phyloP scores from a whole-genome alignment of 1,140 invertebrate genomes.

The Meloidogyne floridensis region DNA sequence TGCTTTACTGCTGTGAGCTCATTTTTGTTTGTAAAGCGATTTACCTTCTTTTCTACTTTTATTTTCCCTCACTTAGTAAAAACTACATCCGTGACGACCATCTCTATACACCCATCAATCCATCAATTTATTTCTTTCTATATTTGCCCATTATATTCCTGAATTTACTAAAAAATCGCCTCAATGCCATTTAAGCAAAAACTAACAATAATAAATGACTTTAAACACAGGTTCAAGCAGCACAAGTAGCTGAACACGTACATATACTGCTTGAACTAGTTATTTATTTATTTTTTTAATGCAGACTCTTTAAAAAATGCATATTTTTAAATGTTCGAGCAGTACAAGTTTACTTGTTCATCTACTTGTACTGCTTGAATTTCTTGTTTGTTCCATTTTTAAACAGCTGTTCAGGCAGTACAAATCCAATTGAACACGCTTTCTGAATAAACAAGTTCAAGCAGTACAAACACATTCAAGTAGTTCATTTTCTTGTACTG shows the following conservation, averaged over 20 bases:
- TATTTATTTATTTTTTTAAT: background rate
- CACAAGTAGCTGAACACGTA: background rate
- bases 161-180: background rate
- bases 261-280: background rate
- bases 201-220: background rate
- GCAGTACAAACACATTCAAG: no score
- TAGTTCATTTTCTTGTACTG: no score
- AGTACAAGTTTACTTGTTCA: constrained; percentile 1
- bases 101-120: background rate
- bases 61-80: background rate
- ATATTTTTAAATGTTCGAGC: background rate
- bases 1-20: constrained; percentile 3
- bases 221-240: background rate
- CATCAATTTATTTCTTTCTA: background rate
- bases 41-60: constrained; percentile 3
- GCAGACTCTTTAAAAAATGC: background rate
- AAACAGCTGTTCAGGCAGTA: no score
- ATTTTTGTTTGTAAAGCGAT: background rate
- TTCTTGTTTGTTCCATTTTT: no score
- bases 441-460: no score
- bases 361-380: no score
- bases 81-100: background rate
- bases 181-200: constrained; percentile 4
- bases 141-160: constrained; percentile 2
- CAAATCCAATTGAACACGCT: no score